Evolutionary conservation across 2,113 vertebrate genomes (phyloP).

Genomic region (Panthera leo): DNA sequence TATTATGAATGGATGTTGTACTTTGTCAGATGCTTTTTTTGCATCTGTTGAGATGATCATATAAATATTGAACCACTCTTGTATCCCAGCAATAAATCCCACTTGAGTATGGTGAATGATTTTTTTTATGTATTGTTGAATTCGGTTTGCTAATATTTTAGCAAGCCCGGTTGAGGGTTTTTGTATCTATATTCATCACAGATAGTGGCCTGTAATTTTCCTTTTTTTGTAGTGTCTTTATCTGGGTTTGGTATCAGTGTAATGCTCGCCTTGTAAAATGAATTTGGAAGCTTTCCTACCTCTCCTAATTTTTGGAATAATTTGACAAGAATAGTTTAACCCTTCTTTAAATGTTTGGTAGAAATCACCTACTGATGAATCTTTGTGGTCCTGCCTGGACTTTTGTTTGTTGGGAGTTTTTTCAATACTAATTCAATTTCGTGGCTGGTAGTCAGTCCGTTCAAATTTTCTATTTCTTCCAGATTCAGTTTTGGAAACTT

Average conservation of each 20-base stretch:
- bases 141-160: background rate
- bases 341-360: background rate
- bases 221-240: background rate
- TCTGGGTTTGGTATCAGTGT: background rate
- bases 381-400: background rate
- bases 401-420: background rate
- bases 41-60: background rate
- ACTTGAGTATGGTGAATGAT: background rate
- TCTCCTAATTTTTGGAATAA: background rate
- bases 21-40: background rate
- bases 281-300: background rate
- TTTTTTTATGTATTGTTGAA: background rate
- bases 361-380: background rate
- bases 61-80: background rate
- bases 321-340: background rate
- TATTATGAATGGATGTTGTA: background rate
- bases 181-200: background rate
- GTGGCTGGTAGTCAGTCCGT: background rate
- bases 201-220: background rate
- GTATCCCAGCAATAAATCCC: background rate
- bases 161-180: background rate
- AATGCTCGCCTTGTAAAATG: background rate
- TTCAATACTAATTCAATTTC: background rate
- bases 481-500: background rate
- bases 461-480: background rate